Conservation (phyloP, 2,113 vertebrate genomes). For the Plectropomus leopardus region DNA sequence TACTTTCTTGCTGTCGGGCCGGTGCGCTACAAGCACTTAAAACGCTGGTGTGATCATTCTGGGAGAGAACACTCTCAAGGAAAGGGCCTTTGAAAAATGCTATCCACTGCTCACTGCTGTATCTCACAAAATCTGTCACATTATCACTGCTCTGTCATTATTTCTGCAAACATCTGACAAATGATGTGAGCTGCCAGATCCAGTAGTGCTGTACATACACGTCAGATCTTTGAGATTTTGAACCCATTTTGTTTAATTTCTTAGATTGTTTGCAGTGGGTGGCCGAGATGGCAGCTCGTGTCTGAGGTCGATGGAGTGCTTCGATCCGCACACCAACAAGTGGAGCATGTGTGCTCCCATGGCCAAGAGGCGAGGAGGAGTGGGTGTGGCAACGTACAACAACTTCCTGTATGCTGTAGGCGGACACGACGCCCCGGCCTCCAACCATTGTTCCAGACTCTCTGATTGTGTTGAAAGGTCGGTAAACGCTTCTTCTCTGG, state of each 20-base stretch:
- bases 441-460: conserved; percentile 94
- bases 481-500: conserved; percentile 4
- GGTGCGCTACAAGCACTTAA: conserved; percentile 56
- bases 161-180: conserved; percentile 22
- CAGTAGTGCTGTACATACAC: neutral
- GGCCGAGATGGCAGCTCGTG: conserved; percentile 97
- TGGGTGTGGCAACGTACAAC: conserved; percentile 94
- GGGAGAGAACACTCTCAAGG: conserved; percentile 35
- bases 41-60: conserved; percentile 61
- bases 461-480: conserved; percentile 96
- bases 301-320: conserved; percentile 96
- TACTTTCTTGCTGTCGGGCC: conserved; percentile 50
- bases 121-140: conserved; percentile 21
- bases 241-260: conserved; percentile 25
- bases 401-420: conserved; percentile 95
- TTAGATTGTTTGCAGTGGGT: conserved; percentile 94
- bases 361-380: conserved; percentile 94
- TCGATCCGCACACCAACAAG: conserved; percentile 98
- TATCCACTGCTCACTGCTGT: conserved; percentile 18
- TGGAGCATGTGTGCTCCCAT: conserved; percentile 95
- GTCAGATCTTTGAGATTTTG: neutral
- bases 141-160: conserved; percentile 19
- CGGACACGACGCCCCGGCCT: conserved; percentile 95
- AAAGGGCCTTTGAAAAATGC: conserved; percentile 45
- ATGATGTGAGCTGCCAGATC: neutral